Base-by-base conservation (phyloP, 2,797 vertebrate species). In the Aviceda leuphotes region DNA sequence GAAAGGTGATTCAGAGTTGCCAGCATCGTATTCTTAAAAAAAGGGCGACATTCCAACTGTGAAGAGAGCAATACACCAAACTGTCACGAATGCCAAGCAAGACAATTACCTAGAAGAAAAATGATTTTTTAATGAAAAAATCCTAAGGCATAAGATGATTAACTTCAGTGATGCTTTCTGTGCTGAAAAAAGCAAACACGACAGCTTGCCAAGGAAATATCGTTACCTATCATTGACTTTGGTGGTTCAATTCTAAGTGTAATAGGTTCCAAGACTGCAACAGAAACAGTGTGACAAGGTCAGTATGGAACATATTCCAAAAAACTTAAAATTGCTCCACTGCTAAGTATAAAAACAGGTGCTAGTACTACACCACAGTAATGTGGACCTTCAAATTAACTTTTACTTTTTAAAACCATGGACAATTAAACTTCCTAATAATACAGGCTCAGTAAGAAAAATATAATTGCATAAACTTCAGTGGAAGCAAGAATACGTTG, bases 181-280 rank as follows among this genome's bases (percentile, higher is more conserved):
- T 66, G 74, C 88, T 65, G 88, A 90, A 90, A 96, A 96, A 52
- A 95, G 47, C 49, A 74, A 87, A 94, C 30, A 71, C 1, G 22
- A 56, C 46, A 93, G 50, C 79, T 96, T 62, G 91, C 61, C 66
- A 92, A 79, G 62, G 72, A 91, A 96, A 96, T 87, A 76, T 28
- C 50, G 50, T 98, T 98, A 98, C 97, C 97, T 97, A 97, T 91
- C 8, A 91, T 96, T 94, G 97, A 96, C 91, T 92, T 95, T 92
- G 95, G 83, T 87, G 94, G 87, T 63, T 98, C 97, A 97, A 37
- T 94, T 97, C 83, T 97, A 97, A 95, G 67, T 58, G 87, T 97
- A 95, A 96, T 68, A 87, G 92, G 77, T 93, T 98, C 97, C 90
- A 73, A 59, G 65, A 92, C 97, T 98, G 95, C 39, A 97, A 96